These are phyloP conservation scores for Temnopleurus reevesii DNA, from an alignment of 53 echinoderm and acorn worm species.

Conservation along the genomic window DNA sequence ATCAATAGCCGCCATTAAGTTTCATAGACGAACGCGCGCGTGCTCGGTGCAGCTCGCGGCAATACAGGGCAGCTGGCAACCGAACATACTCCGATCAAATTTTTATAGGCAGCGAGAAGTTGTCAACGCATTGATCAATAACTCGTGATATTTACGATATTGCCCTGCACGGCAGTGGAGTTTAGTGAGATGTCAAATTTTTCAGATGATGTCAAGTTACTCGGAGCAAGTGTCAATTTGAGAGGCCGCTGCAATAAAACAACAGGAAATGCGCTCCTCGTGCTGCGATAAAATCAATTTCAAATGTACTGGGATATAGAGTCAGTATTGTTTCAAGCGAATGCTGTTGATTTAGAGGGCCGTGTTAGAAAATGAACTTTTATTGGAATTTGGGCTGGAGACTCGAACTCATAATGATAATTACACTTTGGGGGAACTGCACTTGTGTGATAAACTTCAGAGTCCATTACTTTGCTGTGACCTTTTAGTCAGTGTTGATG, in stretches of 20 bases:
- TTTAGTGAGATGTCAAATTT: conserved; percentile 43
- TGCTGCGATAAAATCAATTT: conserved; percentile 49
- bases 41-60: background rate
- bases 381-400: background rate
- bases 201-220: conserved; percentile 37
- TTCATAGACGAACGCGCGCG: conserved; percentile 33
- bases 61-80: conserved; percentile 43
- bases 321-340: conserved; percentile 42
- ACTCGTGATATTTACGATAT: conserved; percentile 51
- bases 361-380: conserved; percentile 10
- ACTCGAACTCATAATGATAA: conserved; percentile 35
- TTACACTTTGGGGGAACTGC: conserved; percentile 26
- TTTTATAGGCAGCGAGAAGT: conserved; percentile 45
- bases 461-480: background rate
- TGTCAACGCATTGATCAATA: conserved; percentile 47
- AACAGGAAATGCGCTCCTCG: conserved; percentile 40
- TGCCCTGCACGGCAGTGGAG: conserved; percentile 14
- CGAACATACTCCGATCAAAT: conserved; percentile 6
- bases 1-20: conserved; percentile 49
- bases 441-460: conserved; percentile 21
- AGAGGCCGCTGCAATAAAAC: background rate
- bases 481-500: background rate
- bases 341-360: background rate
- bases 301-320: background rate
- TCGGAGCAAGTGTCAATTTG: conserved; percentile 53